Evolutionary conservation across 2,888 invertebrate genomes (phyloP).

Genomic region (Abscondita cerata): DNA sequence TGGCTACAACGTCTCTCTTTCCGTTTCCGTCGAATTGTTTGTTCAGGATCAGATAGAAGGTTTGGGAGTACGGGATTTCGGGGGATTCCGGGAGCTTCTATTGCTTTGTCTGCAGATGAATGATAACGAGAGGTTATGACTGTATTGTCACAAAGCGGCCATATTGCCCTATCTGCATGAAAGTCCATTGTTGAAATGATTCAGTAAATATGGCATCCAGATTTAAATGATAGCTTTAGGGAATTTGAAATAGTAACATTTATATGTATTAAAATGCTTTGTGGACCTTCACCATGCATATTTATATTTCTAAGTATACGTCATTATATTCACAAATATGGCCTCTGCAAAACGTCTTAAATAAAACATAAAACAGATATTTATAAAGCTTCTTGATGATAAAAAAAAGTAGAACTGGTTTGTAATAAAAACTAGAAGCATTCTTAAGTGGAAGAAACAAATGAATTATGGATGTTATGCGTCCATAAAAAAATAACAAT

Average conservation of each 20-base stretch:
- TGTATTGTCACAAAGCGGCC: conserved; percentile 53
- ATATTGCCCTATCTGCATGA: conserved; percentile 50
- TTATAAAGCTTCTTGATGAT: conserved; percentile 15
- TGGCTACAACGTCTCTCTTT: conserved; percentile 50
- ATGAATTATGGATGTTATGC: conserved; percentile 27
- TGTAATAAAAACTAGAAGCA: conserved; percentile 29
- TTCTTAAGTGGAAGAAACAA: conserved; percentile 29
- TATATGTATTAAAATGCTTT: conserved; percentile 15
- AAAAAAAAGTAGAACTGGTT: conserved; percentile 36
- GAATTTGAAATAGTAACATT: conserved; percentile 47
- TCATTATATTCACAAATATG: not conserved
- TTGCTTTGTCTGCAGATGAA: conserved; percentile 51
- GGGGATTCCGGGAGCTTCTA: conserved; percentile 42
- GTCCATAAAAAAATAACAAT: conserved; percentile 1
- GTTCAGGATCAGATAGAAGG: conserved; percentile 46
- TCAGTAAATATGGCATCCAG: conserved; percentile 48
- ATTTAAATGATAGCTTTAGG: conserved; percentile 51
- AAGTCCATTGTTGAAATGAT: conserved; percentile 52
- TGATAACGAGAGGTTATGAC: conserved; percentile 54
- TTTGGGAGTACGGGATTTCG: conserved; percentile 39
- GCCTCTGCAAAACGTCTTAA: conserved; percentile 13
- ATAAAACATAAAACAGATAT: conserved; percentile 34
- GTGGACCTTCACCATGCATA: conserved; percentile 1
- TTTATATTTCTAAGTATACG: not conserved
- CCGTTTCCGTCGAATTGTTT: conserved; percentile 55